Conservation (phyloP, 2,113 vertebrate genomes). For the Scopus umbretta region DNA sequence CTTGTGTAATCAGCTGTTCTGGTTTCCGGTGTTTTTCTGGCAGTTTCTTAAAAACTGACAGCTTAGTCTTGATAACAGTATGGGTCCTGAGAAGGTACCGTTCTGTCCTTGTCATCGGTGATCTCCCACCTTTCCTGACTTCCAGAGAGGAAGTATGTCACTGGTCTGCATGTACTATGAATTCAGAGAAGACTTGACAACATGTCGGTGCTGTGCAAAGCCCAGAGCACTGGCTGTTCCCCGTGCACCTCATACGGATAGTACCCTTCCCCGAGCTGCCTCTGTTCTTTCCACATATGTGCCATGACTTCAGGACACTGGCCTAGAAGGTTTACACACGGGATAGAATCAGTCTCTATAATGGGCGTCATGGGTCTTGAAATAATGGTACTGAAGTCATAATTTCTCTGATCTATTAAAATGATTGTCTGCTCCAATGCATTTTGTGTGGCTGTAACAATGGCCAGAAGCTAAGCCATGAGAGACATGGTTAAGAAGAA, state of each 20-base stretch:
- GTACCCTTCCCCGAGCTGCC: fast-evolving
- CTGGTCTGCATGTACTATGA: neutral
- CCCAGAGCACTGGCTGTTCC: neutral
- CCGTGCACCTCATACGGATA: neutral
- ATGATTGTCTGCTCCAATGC: neutral
- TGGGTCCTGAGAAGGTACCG: neutral
- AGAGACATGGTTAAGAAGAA: neutral
- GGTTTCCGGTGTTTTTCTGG: neutral
- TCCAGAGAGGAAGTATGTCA: neutral
- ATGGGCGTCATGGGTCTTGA: neutral
- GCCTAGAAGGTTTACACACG: neutral
- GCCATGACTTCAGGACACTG: neutral
- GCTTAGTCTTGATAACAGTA: neutral
- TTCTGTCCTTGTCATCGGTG: neutral
- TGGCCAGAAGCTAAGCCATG: neutral
- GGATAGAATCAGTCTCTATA: neutral
- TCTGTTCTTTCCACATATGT: neutral
- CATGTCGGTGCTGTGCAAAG: neutral
- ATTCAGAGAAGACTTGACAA: neutral
- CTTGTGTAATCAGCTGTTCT: neutral
- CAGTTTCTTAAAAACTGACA: neutral
- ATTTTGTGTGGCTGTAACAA: neutral
- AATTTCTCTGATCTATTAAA: neutral
- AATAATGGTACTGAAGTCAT: neutral
- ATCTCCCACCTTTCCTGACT: neutral